A percentile compares a stretch with the other conserved stretches of the same genome.
These are phyloP conservation scores for Azorinus chamasolen DNA, from an alignment of 2,888 invertebrate genomes.

Conservation along the genomic window DNA sequence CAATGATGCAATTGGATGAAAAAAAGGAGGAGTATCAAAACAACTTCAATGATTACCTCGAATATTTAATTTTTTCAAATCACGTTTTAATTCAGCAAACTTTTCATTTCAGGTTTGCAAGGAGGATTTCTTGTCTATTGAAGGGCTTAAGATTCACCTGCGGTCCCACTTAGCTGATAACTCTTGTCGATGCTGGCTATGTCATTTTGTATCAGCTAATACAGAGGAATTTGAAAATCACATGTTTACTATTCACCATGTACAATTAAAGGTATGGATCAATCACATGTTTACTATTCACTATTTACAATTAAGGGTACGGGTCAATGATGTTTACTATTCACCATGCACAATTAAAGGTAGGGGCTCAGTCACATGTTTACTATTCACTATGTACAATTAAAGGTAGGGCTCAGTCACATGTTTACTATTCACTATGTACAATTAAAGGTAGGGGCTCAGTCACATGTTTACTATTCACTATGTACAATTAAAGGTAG, in stretches of 20 bases:
- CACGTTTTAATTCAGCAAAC: too few relatives aligned
- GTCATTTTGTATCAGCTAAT: constrained; percentile 79
- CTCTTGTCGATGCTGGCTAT: constrained; percentile 79
- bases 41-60: too few relatives aligned
- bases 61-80: too few relatives aligned
- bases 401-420: too few relatives aligned
- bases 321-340: constrained; percentile 50
- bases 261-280: constrained; percentile 68
- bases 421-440: too few relatives aligned
- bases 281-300: constrained; percentile 69
- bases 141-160: constrained; percentile 77
- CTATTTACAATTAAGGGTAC: constrained; percentile 71
- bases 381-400: too few relatives aligned
- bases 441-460: too few relatives aligned
- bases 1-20: too few relatives aligned
- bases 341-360: constrained; percentile 75
- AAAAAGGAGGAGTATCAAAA: too few relatives aligned
- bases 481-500: too few relatives aligned
- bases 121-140: constrained; percentile 69
- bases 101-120: constrained; percentile 76
- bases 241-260: constrained; percentile 76
- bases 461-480: too few relatives aligned
- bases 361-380: too few relatives aligned
- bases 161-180: constrained; percentile 79
- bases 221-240: constrained; percentile 76